These are phyloP conservation scores for Urocolius indicus DNA, from an alignment of 2,113 vertebrate genomes.

Conservation along the genomic window DNA sequence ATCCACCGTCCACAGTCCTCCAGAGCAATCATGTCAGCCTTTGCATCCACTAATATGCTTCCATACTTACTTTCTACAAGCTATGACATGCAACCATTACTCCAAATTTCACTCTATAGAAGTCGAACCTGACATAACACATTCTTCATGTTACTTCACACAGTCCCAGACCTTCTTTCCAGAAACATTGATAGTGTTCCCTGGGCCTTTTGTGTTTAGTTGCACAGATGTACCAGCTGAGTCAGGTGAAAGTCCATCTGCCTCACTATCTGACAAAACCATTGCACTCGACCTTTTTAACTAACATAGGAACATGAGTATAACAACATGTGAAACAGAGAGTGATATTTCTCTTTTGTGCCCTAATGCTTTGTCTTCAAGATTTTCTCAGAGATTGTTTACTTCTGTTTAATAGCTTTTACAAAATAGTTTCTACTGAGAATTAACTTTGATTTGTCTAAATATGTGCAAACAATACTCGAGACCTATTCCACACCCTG, in stretches of 20 bases:
- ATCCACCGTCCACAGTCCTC: background rate
- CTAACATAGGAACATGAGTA: background rate
- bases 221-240: background rate
- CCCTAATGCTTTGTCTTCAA: background rate
- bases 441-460: background rate
- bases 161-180: background rate
- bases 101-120: background rate
- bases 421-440: background rate
- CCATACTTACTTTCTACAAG: background rate
- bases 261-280: background rate
- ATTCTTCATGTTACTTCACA: background rate
- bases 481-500: background rate
- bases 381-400: background rate
- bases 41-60: background rate
- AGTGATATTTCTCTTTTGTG: background rate
- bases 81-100: background rate
- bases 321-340: background rate
- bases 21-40: fast-evolving
- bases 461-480: background rate
- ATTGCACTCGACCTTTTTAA: background rate
- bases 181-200: background rate
- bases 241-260: background rate
- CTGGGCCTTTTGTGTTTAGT: background rate
- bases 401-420: background rate
- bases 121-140: background rate